Conservation (phyloP, 2,797 vertebrate species). For the Gymnothorax reevesii region DNA sequence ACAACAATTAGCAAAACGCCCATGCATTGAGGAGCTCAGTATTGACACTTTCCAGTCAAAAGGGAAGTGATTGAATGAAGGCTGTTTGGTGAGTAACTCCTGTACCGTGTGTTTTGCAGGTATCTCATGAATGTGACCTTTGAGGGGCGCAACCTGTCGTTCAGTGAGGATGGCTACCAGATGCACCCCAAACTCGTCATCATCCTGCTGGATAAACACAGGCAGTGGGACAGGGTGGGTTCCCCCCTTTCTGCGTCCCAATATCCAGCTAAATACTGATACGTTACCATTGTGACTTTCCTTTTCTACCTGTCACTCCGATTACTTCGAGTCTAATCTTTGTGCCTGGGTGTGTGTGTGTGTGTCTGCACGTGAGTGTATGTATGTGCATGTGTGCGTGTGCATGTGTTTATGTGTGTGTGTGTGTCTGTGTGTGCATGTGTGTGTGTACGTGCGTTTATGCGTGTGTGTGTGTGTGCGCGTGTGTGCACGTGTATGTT, state of each 20-base stretch:
- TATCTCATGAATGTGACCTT: constrained; percentile 96
- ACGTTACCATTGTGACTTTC: not conserved
- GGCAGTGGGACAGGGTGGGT: constrained; percentile 92
- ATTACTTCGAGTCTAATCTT: not conserved
- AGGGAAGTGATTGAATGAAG: not conserved
- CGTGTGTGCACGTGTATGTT: too few species aligned
- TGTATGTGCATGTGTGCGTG: not conserved
- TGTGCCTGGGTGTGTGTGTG: not conserved
- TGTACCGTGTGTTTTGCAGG: constrained; percentile 61
- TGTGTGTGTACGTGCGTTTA: not conserved
- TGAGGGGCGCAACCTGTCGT: constrained; percentile 95
- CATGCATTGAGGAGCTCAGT: too few species aligned
- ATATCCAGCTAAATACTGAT: not conserved
- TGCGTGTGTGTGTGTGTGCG: not conserved
- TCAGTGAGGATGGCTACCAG: constrained; percentile 96
- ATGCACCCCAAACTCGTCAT: constrained; percentile 98
- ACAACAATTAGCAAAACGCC: too few species aligned
- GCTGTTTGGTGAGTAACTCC: not conserved
- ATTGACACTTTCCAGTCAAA: not conserved
- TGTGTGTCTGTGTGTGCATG: not conserved
- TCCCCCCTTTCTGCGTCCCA: constrained; percentile 20
- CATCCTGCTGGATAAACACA: constrained; percentile 92
- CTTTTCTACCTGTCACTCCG: not conserved
- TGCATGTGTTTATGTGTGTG: not conserved
- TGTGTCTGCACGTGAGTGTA: not conserved